These are phyloP conservation scores for Cirrhinus mrigala DNA, from an alignment of 2,797 vertebrate species.

Conservation along the genomic window DNA sequence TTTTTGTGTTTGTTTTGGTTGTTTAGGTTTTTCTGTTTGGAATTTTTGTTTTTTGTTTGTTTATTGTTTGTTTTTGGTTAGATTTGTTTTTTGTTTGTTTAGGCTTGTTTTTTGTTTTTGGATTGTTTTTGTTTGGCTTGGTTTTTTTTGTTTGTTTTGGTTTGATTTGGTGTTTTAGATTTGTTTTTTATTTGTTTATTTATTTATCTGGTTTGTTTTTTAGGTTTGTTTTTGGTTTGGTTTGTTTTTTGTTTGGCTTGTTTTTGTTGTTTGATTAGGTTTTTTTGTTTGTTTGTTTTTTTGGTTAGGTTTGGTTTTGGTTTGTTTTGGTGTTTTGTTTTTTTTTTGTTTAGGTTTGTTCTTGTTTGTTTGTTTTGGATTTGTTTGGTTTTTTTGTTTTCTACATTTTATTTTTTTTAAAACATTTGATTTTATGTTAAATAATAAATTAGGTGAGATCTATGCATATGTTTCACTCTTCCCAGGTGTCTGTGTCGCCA, in stretches of 20 bases:
- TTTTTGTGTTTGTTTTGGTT: not conserved
- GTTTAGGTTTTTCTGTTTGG: too few relatives aligned
- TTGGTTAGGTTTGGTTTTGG: too few relatives aligned
- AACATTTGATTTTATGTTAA: not conserved
- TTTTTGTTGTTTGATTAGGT: too few relatives aligned
- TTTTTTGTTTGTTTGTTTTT: not conserved
- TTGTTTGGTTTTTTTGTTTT: too few relatives aligned
- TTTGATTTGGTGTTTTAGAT: too few relatives aligned
- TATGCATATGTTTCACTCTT: not conserved
- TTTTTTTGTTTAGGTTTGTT: not conserved
- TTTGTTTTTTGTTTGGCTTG: too few relatives aligned
- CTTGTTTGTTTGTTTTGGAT: not conserved
- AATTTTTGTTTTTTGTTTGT: not conserved
- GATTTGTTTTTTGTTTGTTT: not conserved
- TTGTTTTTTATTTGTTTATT: too few relatives aligned
- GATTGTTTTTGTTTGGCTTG: too few relatives aligned
- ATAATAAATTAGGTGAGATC: not conserved
- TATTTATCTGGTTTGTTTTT: not conserved
- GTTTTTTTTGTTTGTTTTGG: too few relatives aligned
- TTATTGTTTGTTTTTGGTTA: not conserved
- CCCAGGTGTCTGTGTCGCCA: slow-evolving; percentile 87
- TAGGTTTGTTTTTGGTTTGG: not conserved
- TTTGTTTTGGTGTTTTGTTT: not conserved
- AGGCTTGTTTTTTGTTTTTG: not conserved
- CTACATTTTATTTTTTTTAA: not conserved